phyloP scores from a whole-genome alignment of 37 sponge, comb jelly and placozoan genomes.

The Dysidea cf. avara region DNA sequence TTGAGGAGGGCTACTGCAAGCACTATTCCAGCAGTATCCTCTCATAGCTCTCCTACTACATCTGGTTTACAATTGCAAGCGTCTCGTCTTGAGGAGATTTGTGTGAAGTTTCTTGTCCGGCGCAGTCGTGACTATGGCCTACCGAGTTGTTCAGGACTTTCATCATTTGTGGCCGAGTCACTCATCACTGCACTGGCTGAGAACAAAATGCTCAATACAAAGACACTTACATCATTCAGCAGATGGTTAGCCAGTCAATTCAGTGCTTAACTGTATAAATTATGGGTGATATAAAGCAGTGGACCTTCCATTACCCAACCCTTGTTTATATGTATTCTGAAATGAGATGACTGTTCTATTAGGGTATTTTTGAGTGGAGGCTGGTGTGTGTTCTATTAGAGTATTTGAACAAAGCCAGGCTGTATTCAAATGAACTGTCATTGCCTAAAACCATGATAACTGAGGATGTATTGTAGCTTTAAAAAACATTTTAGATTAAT shows the following conservation, averaged over 20 bases:
- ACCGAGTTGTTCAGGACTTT: slow-evolving; percentile 34
- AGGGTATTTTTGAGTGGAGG: too few species aligned
- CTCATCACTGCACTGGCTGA: slow-evolving; percentile 33
- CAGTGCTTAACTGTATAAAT: too few species aligned
- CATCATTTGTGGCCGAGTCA: slow-evolving; percentile 35
- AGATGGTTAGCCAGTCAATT: slow-evolving; percentile 61
- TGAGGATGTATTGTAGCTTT: too few species aligned
- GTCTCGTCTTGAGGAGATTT: slow-evolving; percentile 27
- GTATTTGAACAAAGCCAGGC: too few species aligned
- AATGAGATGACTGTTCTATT: too few species aligned
- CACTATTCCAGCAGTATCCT: background rate
- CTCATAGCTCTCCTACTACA: background rate
- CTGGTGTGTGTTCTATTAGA: too few species aligned
- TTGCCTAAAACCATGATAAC: too few species aligned
- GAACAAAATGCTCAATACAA: slow-evolving; percentile 40
- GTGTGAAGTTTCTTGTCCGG: slow-evolving; percentile 2
- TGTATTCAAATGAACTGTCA: too few species aligned
- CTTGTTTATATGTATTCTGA: background rate
- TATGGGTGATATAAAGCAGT: too few species aligned
- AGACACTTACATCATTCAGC: slow-evolving; percentile 42
- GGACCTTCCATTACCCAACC: too few species aligned
- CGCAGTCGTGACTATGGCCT: slow-evolving; percentile 35
- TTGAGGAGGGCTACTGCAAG: slow-evolving; percentile 10
- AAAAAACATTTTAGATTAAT: too few species aligned
- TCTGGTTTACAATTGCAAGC: too few species aligned